These are phyloP conservation scores for Sebastes melanostomus DNA, from an alignment of 2,797 vertebrate species.

Conservation along the genomic window DNA sequence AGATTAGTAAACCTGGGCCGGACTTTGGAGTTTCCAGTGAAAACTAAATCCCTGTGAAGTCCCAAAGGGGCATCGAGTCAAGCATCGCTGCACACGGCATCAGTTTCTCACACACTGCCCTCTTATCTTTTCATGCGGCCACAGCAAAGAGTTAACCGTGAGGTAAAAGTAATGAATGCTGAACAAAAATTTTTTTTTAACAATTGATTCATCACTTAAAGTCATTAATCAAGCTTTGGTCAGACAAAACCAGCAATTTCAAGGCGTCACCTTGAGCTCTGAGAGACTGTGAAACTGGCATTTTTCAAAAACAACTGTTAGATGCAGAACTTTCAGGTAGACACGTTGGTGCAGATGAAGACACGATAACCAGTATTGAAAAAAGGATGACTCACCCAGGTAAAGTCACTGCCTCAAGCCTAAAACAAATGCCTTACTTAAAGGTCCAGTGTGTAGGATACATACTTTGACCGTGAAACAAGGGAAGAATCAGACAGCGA, in stretches of 20 bases:
- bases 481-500: too few relatives aligned
- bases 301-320: background rate
- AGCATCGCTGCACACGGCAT: conserved; percentile 30
- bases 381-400: too few relatives aligned
- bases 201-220: background rate
- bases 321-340: too few relatives aligned
- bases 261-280: background rate
- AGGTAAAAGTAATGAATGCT: background rate
- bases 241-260: background rate
- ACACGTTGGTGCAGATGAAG: too few relatives aligned
- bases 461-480: too few relatives aligned
- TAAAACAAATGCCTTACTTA: too few relatives aligned
- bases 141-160: background rate
- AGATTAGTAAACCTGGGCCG: conserved; percentile 45
- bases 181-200: too few relatives aligned
- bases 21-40: conserved; percentile 44
- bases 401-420: too few relatives aligned
- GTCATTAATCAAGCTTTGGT: background rate
- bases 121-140: background rate
- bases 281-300: background rate
- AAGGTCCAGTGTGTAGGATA: too few relatives aligned
- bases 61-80: conserved; percentile 33
- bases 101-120: conserved; percentile 19
- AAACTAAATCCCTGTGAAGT: conserved; percentile 60
- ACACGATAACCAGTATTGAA: too few relatives aligned